Percentiles rank a stretch among this genome's conserved stretches.
Evolutionary conservation across 2,113 vertebrate species (phyloP).

Genomic region (Crypturellus undulatus): DNA sequence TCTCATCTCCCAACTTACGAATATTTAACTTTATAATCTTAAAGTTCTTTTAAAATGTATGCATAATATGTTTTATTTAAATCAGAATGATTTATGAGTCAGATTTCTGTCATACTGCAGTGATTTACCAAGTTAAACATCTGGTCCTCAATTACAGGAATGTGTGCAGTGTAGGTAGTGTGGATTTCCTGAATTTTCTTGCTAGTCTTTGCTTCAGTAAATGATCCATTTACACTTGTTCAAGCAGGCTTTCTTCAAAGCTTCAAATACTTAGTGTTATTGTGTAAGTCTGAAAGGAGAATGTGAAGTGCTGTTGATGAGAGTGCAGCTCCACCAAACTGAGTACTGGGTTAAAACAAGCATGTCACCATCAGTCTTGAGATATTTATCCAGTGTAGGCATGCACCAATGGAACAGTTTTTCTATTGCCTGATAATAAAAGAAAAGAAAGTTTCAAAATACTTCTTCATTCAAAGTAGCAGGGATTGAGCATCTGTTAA

Average conservation of each 20-base stretch:
- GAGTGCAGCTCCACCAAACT: not conserved
- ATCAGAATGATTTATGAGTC: not conserved
- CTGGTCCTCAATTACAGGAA: not conserved
- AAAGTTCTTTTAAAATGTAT: not conserved
- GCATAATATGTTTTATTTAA: not conserved
- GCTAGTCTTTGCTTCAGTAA: not conserved
- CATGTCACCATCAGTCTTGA: not conserved
- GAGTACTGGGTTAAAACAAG: not conserved
- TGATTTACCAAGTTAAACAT: not conserved
- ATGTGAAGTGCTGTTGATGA: not conserved
- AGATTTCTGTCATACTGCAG: not conserved
- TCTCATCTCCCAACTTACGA: not conserved
- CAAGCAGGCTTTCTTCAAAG: not conserved
- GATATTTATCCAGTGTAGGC: not conserved
- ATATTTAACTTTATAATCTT: not conserved
- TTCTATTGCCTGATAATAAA: not conserved
- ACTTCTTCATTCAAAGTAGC: not conserved
- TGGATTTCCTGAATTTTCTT: not conserved
- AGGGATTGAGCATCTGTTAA: not conserved
- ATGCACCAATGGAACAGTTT: not conserved
- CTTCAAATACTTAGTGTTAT: not conserved
- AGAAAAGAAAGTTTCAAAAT: not conserved
- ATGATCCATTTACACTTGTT: not conserved
- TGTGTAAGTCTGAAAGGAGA: slow-evolving; percentile 22
- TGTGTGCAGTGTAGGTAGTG: not conserved